Base-by-base conservation (phyloP, 2,888 invertebrate species). In the Timema cristinae region DNA sequence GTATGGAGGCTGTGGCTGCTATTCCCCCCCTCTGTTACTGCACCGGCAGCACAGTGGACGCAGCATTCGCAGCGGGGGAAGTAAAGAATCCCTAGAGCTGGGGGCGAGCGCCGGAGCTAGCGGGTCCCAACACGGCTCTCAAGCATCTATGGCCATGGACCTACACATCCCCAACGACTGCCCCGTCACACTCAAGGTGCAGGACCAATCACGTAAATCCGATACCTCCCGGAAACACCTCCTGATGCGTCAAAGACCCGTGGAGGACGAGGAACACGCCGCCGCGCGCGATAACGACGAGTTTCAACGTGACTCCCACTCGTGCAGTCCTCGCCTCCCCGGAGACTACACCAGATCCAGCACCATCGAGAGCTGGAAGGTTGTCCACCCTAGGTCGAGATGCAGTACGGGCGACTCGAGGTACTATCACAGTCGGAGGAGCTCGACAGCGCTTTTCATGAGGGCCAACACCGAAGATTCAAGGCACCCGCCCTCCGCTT, bases 221-320 rank as follows among this genome's bases (percentile, higher is more conserved):
- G 88, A 88, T 77, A 88, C 89, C 1, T 89, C 91, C 63, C 88
- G 91, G 67, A 85, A 92, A 63, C 91, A 92, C 79, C 89, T 92
- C 67, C 85, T 94, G 63, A 86, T 90, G 9, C 83, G 94, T 8
- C 94, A 94, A 79, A 88, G 90, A 75, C 90, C 91, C 67, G 88
- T 93, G 52, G 89, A 90, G 75, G 91, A 92, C 76, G 86, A 89
- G 70, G 86, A 86, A 70, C 32, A 32, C 32, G 32, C 32, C 32
- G 32, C 32, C 32, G 1, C 32, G 32, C 32, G 32, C 32, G 81
- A 76, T 49, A 67, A 69, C 52, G 71, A 73, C 50, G 69, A 69
- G 15, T 54, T 70, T 49, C 61, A 69, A 13, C n/a, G 72, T 9
- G 73, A 73, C 13, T 63, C 71, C 9, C 70, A 71, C 50, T 73